A percentile compares a stretch with the other conserved stretches of the same genome.
phyloP scores from a whole-genome alignment of 2,113 vertebrate species.

The Siphamia tubifer region DNA sequence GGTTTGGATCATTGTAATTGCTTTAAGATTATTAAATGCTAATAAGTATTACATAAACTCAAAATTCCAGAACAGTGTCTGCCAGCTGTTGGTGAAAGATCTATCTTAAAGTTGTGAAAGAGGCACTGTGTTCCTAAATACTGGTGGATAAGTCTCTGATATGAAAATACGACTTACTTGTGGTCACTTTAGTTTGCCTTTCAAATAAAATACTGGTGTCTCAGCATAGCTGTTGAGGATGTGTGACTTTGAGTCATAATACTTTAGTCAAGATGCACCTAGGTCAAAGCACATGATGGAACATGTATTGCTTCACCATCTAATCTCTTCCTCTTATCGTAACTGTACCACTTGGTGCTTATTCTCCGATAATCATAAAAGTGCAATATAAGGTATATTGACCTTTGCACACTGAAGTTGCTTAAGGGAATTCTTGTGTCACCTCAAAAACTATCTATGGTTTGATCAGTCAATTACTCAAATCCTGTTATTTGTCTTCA shows the following conservation, averaged over 20 bases:
- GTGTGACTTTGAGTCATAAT: conserved; percentile 65
- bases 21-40: background rate
- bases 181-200: conserved; percentile 6
- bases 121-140: conserved; percentile 10
- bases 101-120: conserved; percentile 31
- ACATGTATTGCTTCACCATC: conserved; percentile 28
- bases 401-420: conserved; percentile 2
- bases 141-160: background rate
- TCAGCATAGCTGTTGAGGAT: conserved; percentile 39
- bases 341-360: background rate
- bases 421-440: background rate
- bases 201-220: conserved; percentile 17
- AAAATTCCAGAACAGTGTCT: background rate
- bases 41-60: background rate
- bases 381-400: background rate
- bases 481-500: background rate
- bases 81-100: conserved; percentile 5
- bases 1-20: no score
- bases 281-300: conserved; percentile 8
- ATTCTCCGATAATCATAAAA: background rate
- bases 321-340: conserved; percentile 46
- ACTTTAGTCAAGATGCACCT: conserved; percentile 4
- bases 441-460: background rate
- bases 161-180: background rate
- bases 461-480: background rate